A percentile compares a stretch with the other conserved stretches of the same genome.
These are phyloP conservation scores for Augochlorella aurata DNA, from an alignment of 2,888 invertebrate species.

Conservation along the genomic window DNA sequence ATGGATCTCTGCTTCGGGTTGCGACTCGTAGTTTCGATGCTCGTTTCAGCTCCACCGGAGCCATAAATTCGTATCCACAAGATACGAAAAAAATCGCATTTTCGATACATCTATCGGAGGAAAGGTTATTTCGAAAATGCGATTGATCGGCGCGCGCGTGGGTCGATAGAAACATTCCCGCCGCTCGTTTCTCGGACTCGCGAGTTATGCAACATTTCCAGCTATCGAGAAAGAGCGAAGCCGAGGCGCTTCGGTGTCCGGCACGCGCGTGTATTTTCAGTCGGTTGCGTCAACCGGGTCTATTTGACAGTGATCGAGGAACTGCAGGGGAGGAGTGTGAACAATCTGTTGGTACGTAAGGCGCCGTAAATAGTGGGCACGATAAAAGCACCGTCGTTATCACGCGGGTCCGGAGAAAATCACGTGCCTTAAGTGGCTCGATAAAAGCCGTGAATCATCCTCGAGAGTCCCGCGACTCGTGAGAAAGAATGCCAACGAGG, in stretches of 20 bases:
- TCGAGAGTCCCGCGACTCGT: conserved; percentile 23
- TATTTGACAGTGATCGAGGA: conserved; percentile 31
- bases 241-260: neutral
- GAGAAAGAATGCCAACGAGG: conserved; percentile 56
- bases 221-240: neutral
- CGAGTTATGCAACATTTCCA: neutral
- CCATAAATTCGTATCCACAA: too few species aligned
- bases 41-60: too few species aligned
- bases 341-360: conserved; percentile 48
- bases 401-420: conserved; percentile 42
- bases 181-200: neutral
- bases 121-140: neutral
- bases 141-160: neutral
- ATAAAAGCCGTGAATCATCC: conserved; percentile 64
- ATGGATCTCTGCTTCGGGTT: too few species aligned
- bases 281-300: conserved; percentile 26
- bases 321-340: conserved; percentile 28
- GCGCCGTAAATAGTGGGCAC: conserved; percentile 47
- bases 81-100: too few species aligned
- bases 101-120: too few species aligned
- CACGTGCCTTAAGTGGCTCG: conserved; percentile 53
- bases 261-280: conserved; percentile 16
- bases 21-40: too few species aligned
- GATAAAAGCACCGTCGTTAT: conserved; percentile 52
- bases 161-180: neutral